phyloP scores from a whole-genome alignment of 92 coral and sea anemone species.

The Heliopora coerulea region DNA sequence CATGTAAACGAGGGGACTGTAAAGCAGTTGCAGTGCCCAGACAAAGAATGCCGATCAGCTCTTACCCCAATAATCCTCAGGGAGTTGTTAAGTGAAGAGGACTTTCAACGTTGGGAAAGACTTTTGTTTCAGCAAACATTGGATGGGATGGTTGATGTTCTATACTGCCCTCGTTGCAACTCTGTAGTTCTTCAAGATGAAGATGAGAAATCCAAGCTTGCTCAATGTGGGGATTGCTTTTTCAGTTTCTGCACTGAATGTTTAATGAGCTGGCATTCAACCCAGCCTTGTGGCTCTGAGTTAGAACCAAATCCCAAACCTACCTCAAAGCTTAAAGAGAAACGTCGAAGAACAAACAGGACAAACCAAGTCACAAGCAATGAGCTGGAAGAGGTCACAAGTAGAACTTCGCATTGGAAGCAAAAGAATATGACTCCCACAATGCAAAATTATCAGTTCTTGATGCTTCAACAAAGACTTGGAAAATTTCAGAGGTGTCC shows the following conservation, averaged over 20 bases:
- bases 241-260: constrained; percentile 93
- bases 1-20: constrained; percentile 82
- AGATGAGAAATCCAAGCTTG: constrained; percentile 72
- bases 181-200: constrained; percentile 78
- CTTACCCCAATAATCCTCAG: constrained; percentile 71
- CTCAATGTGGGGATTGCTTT: constrained; percentile 76
- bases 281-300: constrained; percentile 60
- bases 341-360: constrained; percentile 28
- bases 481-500: constrained; percentile 83
- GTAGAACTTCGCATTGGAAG: not conserved
- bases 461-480: constrained; percentile 56
- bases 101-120: constrained; percentile 78
- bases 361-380: not conserved
- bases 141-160: constrained; percentile 79
- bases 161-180: constrained; percentile 92
- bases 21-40: constrained; percentile 68
- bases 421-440: not conserved
- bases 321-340: not conserved
- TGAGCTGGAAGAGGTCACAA: constrained; percentile 17
- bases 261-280: constrained; percentile 77
- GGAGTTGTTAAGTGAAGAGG: constrained; percentile 64
- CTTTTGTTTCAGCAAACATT: constrained; percentile 72
- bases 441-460: constrained; percentile 55
- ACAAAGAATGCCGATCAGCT: constrained; percentile 59
- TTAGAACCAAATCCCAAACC: constrained; percentile 46